phyloP scores from a whole-genome alignment of 2,888 invertebrate genomes.

The Pantelozetes paolii region DNA sequence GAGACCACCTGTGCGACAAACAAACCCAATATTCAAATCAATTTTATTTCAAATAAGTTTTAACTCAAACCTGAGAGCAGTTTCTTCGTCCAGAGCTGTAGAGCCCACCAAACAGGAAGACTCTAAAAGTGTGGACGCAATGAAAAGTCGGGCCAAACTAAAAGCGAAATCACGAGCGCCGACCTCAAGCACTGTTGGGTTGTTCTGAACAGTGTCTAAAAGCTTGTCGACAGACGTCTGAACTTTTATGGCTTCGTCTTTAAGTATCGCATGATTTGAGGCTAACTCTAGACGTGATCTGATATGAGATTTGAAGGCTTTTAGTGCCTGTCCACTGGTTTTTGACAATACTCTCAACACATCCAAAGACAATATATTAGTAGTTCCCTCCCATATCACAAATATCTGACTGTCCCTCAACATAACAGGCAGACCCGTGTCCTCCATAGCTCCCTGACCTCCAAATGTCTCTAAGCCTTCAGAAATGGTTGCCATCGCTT shows the following conservation, averaged over 20 bases:
- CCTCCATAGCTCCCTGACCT: slow-evolving; percentile 61
- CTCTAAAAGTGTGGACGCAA: slow-evolving; percentile 27
- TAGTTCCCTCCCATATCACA: slow-evolving; percentile 62
- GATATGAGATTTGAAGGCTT: slow-evolving; percentile 47
- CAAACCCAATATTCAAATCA: background rate
- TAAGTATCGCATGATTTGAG: slow-evolving; percentile 15
- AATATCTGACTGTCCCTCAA: slow-evolving; percentile 58
- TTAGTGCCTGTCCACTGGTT: slow-evolving; percentile 53
- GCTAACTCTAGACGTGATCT: background rate
- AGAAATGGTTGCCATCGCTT: slow-evolving; percentile 55
- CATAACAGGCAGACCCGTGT: slow-evolving; percentile 58
- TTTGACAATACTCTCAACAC: slow-evolving; percentile 57
- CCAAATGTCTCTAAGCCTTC: slow-evolving; percentile 60
- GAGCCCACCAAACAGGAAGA: background rate
- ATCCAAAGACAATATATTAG: slow-evolving; percentile 59
- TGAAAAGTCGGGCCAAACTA: slow-evolving; percentile 52
- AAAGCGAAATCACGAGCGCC: slow-evolving; percentile 57
- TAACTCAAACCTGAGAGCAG: slow-evolving; percentile 12
- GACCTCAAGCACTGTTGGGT: slow-evolving; percentile 50
- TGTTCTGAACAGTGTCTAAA: slow-evolving; percentile 46
- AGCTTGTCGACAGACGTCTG: slow-evolving; percentile 12
- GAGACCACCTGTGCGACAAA: background rate
- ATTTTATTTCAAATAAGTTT: background rate
- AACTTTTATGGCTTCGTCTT: slow-evolving; percentile 40
- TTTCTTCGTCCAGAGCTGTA: background rate